Percentiles rank a stretch among this genome's conserved stretches.
Evolutionary conservation across 2,797 vertebrate genomes (phyloP).

Genomic region (Melanotaenia nigrans): DNA sequence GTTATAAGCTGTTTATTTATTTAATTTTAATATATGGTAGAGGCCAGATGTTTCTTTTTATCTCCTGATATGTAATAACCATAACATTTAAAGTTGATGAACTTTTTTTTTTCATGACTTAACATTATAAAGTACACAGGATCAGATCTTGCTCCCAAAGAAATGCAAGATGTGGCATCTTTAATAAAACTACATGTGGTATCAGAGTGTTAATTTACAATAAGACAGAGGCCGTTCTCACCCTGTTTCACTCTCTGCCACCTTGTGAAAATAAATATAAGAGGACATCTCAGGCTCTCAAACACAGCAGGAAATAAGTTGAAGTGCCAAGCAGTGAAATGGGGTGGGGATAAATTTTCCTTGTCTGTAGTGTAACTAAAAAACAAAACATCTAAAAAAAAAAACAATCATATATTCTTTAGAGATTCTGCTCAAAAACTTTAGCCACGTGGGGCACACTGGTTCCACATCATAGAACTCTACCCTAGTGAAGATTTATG

Average conservation of each 20-base stretch:
- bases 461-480: slow-evolving; percentile 1
- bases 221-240: slow-evolving; percentile 53
- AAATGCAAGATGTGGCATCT: slow-evolving; percentile 51
- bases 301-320: slow-evolving; percentile 58
- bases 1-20: neutral
- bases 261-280: slow-evolving; percentile 65
- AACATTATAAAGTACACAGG: slow-evolving; percentile 42
- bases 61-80: neutral
- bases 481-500: neutral
- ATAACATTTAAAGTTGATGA: neutral
- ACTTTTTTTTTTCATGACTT: neutral
- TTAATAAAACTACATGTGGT: slow-evolving; percentile 70
- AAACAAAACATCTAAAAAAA: slow-evolving; percentile 1
- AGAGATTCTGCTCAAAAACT: slow-evolving; percentile 10
- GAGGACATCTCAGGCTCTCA: slow-evolving; percentile 49
- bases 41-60: neutral
- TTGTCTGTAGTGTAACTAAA: slow-evolving; percentile 25
- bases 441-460: neutral
- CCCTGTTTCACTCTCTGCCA: slow-evolving; percentile 38
- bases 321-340: slow-evolving; percentile 54
- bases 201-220: slow-evolving; percentile 60
- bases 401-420: slow-evolving; percentile 17
- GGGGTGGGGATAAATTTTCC: slow-evolving; percentile 52
- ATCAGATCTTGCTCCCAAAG: slow-evolving; percentile 24
- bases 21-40: neutral